Evolutionary conservation across 2,888 invertebrate species (phyloP).

Genomic region (Merodon equestris): DNA sequence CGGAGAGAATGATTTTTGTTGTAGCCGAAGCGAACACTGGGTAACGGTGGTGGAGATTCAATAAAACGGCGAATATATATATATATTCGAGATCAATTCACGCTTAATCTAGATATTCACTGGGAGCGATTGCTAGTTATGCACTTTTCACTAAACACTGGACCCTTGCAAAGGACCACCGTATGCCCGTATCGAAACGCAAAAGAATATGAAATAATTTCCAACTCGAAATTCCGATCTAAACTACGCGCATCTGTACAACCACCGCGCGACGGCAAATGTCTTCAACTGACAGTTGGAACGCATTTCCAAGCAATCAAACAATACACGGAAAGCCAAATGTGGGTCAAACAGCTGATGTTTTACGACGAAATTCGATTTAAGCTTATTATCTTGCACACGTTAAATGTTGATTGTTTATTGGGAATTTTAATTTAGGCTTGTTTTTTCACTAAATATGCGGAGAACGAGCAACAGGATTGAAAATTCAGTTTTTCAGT

Average conservation of each 20-base stretch:
- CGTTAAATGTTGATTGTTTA: not conserved
- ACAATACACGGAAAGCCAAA: no score
- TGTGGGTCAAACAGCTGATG: slow-evolving; percentile 11
- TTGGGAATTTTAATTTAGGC: no score
- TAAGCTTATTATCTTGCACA: not conserved
- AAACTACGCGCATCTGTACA: slow-evolving; percentile 25
- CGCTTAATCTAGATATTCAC: not conserved
- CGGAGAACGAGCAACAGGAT: no score
- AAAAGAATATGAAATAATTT: slow-evolving; percentile 30
- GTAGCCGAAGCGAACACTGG: slow-evolving; percentile 13
- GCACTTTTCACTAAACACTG: slow-evolving; percentile 18
- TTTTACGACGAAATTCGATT: not conserved
- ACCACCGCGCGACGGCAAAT: slow-evolving; percentile 22
- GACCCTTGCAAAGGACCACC: not conserved
- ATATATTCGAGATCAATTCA: no score
- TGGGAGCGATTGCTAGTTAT: not conserved
- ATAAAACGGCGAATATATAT: not conserved
- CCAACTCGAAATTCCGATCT: slow-evolving; percentile 12
- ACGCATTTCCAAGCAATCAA: not conserved
- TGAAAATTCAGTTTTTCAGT: no score
- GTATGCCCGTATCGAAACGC: slow-evolving; percentile 22
- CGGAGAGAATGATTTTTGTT: slow-evolving; percentile 37
- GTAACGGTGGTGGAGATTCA: slow-evolving; percentile 20
- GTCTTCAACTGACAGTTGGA: slow-evolving; percentile 41
- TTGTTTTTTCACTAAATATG: no score